Evolutionary conservation across 2,888 invertebrate species (phyloP).

Genomic region (Oligia fasciuncula): DNA sequence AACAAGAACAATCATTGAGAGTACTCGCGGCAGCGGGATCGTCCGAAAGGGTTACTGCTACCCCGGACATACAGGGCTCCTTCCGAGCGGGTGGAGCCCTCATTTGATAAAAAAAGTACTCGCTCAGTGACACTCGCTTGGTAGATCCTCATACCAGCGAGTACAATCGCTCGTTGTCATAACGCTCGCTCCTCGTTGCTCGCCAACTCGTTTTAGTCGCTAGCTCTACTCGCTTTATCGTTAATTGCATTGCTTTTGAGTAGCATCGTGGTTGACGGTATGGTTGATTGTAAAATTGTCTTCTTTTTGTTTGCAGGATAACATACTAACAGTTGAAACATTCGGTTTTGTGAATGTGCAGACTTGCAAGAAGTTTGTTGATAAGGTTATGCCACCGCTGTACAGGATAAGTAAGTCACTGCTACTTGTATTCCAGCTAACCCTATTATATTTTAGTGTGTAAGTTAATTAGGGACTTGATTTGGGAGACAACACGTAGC

Average conservation of each 20-base stretch:
- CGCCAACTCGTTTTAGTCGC: background rate
- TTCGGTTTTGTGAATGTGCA: slow-evolving; percentile 73
- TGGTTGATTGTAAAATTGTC: background rate
- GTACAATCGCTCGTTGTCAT: background rate
- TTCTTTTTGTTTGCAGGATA: slow-evolving; percentile 67
- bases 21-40: background rate
- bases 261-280: background rate
- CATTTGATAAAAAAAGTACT: background rate
- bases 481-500: too few species aligned
- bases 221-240: background rate
- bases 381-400: slow-evolving; percentile 63
- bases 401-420: slow-evolving; percentile 71
- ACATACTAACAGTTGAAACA: slow-evolving; percentile 70
- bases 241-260: background rate
- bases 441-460: background rate
- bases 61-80: too few species aligned
- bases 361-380: slow-evolving; percentile 73
- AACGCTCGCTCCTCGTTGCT: background rate
- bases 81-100: too few species aligned
- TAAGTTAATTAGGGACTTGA: too few species aligned
- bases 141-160: background rate
- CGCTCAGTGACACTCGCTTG: background rate
- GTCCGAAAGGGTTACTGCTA: too few species aligned
- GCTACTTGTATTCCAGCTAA: background rate
- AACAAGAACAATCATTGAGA: background rate